Evolutionary conservation across 1,140 invertebrate species (phyloP).

Genomic region (Drosophila punjabiensis): DNA sequence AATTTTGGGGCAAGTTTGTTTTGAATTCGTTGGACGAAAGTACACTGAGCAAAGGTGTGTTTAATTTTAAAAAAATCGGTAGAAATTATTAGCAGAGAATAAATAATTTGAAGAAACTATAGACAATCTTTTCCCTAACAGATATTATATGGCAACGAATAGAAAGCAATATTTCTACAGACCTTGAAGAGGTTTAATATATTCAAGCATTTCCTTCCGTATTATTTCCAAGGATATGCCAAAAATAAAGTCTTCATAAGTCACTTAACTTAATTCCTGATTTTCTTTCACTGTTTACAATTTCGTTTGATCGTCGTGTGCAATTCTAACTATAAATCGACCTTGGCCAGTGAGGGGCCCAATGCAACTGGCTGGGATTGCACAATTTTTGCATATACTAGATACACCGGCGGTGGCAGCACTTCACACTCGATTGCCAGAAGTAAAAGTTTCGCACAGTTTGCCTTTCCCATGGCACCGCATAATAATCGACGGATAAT

Average conservation of each 20-base stretch:
- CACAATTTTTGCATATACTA: conserved; percentile 42
- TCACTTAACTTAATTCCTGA: not conserved
- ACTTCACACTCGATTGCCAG: conserved; percentile 65
- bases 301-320: conserved; percentile 18
- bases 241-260: not conserved
- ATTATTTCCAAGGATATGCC: not conserved
- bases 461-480: conserved; percentile 32
- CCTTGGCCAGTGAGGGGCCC: conserved; percentile 34
- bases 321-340: conserved; percentile 53
- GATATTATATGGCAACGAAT: not conserved
- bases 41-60: conserved; percentile 1
- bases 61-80: too few relatives aligned
- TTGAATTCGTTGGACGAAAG: conserved; percentile 15
- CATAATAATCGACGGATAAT: conserved; percentile 21
- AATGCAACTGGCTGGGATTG: conserved; percentile 28
- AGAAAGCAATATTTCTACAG: not conserved
- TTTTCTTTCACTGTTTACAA: conserved; percentile 11
- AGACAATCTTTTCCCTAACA: not conserved
- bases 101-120: not conserved
- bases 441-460: conserved; percentile 62
- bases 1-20: conserved; percentile 54
- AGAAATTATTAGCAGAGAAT: too few relatives aligned
- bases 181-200: not conserved
- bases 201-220: not conserved
- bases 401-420: conserved; percentile 2